Conservation (phyloP, 1,140 invertebrate genomes). For the Chymomyza costata region DNA sequence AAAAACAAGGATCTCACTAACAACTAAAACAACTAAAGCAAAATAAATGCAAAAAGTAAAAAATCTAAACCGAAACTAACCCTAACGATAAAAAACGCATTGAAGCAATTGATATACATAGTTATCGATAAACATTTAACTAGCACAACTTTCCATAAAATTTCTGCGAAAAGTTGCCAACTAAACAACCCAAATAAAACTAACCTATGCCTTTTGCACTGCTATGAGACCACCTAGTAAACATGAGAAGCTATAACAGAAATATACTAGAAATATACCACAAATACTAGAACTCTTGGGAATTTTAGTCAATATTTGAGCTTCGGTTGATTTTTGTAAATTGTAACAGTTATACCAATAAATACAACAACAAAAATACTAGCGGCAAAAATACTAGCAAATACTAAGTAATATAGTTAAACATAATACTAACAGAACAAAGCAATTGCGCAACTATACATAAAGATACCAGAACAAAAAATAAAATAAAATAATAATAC, state of each 20-base stretch:
- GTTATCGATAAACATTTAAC: background rate
- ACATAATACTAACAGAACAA: constrained; percentile 9
- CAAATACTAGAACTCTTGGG: constrained; percentile 12
- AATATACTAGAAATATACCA: constrained; percentile 14
- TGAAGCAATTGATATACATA: background rate
- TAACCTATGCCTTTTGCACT: constrained; percentile 62
- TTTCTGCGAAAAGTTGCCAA: background rate
- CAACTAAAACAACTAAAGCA: constrained; percentile 16
- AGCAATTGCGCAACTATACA: constrained; percentile 60
- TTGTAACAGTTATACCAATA: constrained; percentile 33
- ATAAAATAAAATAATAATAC: constrained; percentile 1
- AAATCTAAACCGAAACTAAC: constrained; percentile 56
- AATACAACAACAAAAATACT: constrained; percentile 41
- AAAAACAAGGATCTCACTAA: constrained; percentile 41
- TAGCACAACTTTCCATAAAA: constrained; percentile 12
- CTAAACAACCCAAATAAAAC: constrained; percentile 3
- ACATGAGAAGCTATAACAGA: constrained; percentile 24
- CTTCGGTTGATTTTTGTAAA: constrained; percentile 63
- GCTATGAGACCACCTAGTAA: constrained; percentile 70
- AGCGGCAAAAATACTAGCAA: constrained; percentile 33
- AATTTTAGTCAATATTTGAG: constrained; percentile 49
- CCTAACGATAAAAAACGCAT: constrained; percentile 54
- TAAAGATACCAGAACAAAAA: constrained; percentile 34
- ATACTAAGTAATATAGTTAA: constrained; percentile 8
- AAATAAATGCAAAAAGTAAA: constrained; percentile 1